Percentiles rank a stretch among this genome's conserved stretches.
Conservation (phyloP, 2,888 invertebrate genomes). For the Hecatera dysodea region DNA sequence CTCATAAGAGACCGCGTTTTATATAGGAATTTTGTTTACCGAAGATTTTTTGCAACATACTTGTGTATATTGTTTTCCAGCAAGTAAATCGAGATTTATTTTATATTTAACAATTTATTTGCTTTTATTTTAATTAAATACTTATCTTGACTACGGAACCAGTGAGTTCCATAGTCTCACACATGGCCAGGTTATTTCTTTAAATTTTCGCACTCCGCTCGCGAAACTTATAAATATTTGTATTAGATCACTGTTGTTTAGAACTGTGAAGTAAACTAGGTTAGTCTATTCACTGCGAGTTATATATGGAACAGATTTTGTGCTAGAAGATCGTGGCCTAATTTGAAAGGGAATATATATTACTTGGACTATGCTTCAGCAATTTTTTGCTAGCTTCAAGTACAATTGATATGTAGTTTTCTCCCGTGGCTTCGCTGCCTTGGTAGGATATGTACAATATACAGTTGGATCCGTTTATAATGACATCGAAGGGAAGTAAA, state of each 20-base stretch:
- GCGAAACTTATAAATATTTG: conserved; percentile 59
- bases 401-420: no score
- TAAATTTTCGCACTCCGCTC: conserved; percentile 33
- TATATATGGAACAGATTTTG: conserved; percentile 15
- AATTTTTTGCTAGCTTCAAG: no score
- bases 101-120: no score
- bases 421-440: no score
- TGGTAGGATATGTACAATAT: no score
- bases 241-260: conserved; percentile 38
- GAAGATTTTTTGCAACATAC: no score
- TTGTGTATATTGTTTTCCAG: no score
- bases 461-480: no score
- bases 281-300: conserved; percentile 4
- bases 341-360: not conserved
- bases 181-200: conserved; percentile 7
- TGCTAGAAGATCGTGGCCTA: not conserved
- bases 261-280: conserved; percentile 28
- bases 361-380: not conserved
- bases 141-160: not conserved
- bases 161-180: not conserved
- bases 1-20: no score
- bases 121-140: not conserved
- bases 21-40: no score
- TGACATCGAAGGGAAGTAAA: no score
- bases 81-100: no score